Base-by-base conservation (phyloP, 2,888 invertebrate genomes). In the Idaea biselata region DNA sequence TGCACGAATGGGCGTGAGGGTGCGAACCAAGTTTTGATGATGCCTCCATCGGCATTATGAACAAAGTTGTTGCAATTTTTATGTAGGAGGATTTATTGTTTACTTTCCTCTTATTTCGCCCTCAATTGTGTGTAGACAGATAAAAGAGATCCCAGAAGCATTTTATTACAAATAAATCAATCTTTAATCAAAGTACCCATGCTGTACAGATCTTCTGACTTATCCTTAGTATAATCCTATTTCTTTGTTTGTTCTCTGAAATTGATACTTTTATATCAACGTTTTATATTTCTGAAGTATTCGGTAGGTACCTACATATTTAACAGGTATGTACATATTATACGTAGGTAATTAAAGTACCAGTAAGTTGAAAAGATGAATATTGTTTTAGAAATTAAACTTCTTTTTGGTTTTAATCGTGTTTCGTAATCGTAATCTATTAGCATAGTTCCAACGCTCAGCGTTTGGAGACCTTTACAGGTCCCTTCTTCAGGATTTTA, bases 1-100 rank as follows among this genome's bases (percentile, higher is more conserved):
- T 90, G 91, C 92, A 92, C 92, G 92, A 91, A 91, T 89, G 86
- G 88, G 89, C 90, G 90, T 88, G 90, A 91, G 92, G 92, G 92
- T 91, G 92, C 84, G 86, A 85, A 88, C 90, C 87, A 91, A 92
- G 86, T 92, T 91, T 91, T 90, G 92, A 92, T 91, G 91, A 91
- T 90, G 85, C 88, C 88, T 91, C 88, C 83, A 86, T 88, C 83
- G 89, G 89, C 83, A 91, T 89, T 91, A 90, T 90, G 92, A 91
- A 89, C 87, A 87, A 91, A 91, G 90, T 92, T 91, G 88, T 83
- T 90, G 90, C 91, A 91, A 91, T 91, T 91, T 91, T 92, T 91
- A 91, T 90, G 89, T 87, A 77, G 86, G 86, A 79, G 90, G 88
- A 88, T 91, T 90, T 91, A 91, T 91, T 89, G 89, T 89, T 89